Evolutionary conservation across 2,797 vertebrate species (phyloP).

Genomic region (Pygocentrus nattereri): DNA sequence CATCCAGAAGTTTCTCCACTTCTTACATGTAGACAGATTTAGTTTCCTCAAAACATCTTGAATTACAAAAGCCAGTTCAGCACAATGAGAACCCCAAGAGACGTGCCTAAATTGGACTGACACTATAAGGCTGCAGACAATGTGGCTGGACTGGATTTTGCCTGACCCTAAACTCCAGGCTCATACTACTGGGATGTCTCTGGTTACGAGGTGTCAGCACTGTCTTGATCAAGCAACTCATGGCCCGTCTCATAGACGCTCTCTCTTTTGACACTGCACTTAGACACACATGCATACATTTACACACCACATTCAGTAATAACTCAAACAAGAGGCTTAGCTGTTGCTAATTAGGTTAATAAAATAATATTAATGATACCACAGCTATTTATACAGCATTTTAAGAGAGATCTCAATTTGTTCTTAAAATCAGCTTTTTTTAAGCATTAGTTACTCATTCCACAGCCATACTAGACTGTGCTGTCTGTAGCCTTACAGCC

Average conservation of each 20-base stretch:
- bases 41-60: not conserved
- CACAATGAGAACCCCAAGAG: constrained; percentile 16
- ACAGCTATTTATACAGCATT: not conserved
- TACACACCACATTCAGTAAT: constrained; percentile 51
- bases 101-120: constrained; percentile 8
- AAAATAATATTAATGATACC: no score
- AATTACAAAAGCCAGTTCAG: not conserved
- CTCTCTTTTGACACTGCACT: not conserved
- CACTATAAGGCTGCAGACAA: constrained; percentile 5
- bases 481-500: not conserved
- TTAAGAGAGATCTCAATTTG: not conserved
- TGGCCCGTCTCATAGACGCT: not conserved
- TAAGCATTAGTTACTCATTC: no score
- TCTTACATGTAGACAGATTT: not conserved
- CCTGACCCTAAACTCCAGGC: constrained; percentile 5
- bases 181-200: constrained; percentile 27
- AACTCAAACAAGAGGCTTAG: constrained; percentile 25
- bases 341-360: not conserved
- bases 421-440: no score
- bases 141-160: not conserved
- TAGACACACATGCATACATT: constrained; percentile 27
- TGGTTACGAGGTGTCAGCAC: constrained; percentile 42
- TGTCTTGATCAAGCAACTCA: constrained; percentile 25
- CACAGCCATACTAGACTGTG: no score
- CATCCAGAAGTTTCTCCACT: not conserved